Base-by-base conservation (phyloP, 2,113 vertebrate genomes). In the Etia nguti region DNA sequence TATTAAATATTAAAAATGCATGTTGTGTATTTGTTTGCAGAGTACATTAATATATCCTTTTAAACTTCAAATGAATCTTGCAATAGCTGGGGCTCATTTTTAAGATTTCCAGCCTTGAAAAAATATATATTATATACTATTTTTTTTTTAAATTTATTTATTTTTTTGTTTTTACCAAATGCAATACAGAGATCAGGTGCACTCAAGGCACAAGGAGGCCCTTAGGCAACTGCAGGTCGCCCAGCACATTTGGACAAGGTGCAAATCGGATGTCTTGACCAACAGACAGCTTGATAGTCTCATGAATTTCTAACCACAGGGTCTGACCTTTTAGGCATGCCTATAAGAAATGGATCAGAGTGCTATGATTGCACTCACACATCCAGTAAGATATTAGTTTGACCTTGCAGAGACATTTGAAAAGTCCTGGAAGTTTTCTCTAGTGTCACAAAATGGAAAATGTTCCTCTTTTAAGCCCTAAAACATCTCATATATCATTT, bases 271-370 rank as follows among this genome's bases (percentile, higher is more conserved):
- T 77, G 79, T 88, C 89, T 86, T 81, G 77, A 83, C 86, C 90
- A 81, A 86, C 73, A 86, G 80, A 77, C 85, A 83, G 83, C 48
- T 59, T 90, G 84, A 92, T 87, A 50, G 82, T 75, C 15, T 89
- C 91, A 90, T 93, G 88, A 81, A 90, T 92, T 86, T 88, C 73
- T 87, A 85, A 92, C 65, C 86, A 46, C 59, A 16, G 65, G 62
- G 59, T 82, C 12, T 82, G 89, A 89, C 83, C 88, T 91, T 87
- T 83, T 20, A 60, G 57, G 65, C 68, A 50, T 82, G 85, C 56
- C 60, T 22, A 57, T 20, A 82, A 85, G 84, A 88, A 84, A 86
- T 36, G 54, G 81, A 89, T 87, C 79, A 57, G 52, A 62, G 34
- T 46, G 34, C 22, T 62, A 3, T 77, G 86, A 83, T 56, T 65